Conservation (phyloP, 2,113 vertebrate genomes). For the Percina caprodes region DNA sequence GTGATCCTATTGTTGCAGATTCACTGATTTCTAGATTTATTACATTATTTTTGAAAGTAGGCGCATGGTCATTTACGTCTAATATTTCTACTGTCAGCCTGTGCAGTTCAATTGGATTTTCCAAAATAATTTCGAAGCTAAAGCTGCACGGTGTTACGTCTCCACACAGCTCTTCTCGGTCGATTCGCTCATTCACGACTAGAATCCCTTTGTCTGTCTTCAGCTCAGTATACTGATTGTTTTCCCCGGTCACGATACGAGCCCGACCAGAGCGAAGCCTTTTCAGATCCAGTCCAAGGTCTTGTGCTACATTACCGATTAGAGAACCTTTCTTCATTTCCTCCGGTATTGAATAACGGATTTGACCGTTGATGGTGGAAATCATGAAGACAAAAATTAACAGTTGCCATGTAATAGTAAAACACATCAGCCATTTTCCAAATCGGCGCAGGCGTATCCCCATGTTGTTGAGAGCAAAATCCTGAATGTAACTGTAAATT, state of each 20-base stretch:
- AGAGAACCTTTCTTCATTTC: conserved; percentile 60
- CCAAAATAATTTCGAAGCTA: conserved; percentile 70
- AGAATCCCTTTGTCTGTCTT: conserved; percentile 67
- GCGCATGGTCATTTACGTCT: conserved; percentile 78
- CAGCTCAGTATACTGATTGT: conserved; percentile 47
- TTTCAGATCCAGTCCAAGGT: conserved; percentile 57
- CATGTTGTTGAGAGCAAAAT: conserved; percentile 30
- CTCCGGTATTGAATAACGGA: conserved; percentile 70
- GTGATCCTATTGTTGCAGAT: conserved; percentile 80
- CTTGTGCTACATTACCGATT: conserved; percentile 70
- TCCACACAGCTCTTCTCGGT: conserved; percentile 70
- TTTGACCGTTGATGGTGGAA: conserved; percentile 45
- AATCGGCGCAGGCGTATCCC: conserved; percentile 11
- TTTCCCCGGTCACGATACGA: conserved; percentile 54
- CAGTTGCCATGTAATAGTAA: conserved; percentile 23
- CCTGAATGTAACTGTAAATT: neutral
- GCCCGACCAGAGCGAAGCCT: conserved; percentile 59
- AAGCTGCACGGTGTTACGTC: conserved; percentile 66
- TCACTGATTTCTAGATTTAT: conserved; percentile 88
- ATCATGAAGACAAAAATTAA: conserved; percentile 13
- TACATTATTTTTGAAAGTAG: conserved; percentile 82
- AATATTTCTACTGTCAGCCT: conserved; percentile 68
- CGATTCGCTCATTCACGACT: conserved; percentile 62
- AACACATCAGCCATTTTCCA: conserved; percentile 24
- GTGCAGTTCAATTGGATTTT: conserved; percentile 72